Conservation (phyloP, 1,140 invertebrate species). For the Zaprionus inermis region DNA sequence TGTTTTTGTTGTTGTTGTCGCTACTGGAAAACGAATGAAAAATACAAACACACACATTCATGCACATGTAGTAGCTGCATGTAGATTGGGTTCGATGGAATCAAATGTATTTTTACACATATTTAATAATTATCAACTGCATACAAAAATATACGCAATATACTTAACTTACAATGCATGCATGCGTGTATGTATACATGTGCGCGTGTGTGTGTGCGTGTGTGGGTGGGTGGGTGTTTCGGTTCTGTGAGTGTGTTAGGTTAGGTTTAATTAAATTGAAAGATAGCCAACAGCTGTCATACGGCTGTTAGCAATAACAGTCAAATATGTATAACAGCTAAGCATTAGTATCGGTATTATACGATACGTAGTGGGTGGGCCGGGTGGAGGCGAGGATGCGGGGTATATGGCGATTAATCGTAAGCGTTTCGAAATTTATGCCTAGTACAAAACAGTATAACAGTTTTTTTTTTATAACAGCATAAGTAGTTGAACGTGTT, state of each 20-base stretch:
- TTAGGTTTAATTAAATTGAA: conserved; percentile 32
- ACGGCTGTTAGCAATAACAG: conserved; percentile 25
- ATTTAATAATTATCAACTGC: conserved; percentile 46
- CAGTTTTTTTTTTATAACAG: conserved; percentile 55
- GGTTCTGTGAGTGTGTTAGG: conserved; percentile 3
- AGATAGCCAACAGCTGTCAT: conserved; percentile 36
- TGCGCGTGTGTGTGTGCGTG: conserved; percentile 7
- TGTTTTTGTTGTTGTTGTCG: not conserved
- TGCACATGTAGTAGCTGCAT: conserved; percentile 2
- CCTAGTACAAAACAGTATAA: conserved; percentile 53
- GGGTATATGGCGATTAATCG: conserved; percentile 30
- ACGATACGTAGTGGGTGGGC: not conserved
- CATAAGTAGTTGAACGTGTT: conserved; percentile 47
- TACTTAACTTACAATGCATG: conserved; percentile 38
- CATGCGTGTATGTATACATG: conserved; percentile 26
- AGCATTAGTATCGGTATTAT: conserved; percentile 4
- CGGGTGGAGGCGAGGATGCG: not conserved
- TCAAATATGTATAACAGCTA: conserved; percentile 33
- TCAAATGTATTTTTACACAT: conserved; percentile 50
- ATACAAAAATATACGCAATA: conserved; percentile 71
- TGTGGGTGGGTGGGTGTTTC: not conserved
- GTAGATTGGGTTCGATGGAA: conserved; percentile 31
- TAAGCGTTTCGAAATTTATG: conserved; percentile 42
- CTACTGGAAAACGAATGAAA: not conserved
- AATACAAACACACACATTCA: conserved; percentile 12